Conservation (phyloP, 2,113 vertebrate genomes). For the Orientallactaga bullata region DNA sequence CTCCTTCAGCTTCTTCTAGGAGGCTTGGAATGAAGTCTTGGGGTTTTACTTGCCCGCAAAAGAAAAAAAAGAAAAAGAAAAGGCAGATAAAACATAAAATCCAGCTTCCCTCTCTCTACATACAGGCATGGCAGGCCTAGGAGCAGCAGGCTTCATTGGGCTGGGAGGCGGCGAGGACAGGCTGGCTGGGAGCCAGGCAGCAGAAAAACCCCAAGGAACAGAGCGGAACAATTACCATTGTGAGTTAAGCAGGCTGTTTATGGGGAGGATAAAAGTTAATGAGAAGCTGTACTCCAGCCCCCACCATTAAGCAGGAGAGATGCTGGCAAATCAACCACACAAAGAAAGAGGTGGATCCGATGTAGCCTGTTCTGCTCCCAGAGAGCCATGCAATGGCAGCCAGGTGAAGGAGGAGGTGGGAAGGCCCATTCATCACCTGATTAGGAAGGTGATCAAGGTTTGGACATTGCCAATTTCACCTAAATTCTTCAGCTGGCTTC, state of each 20-base stretch:
- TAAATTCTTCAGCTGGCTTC: background rate
- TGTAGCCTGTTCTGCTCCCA: background rate
- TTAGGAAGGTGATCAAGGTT: slow-evolving; percentile 12
- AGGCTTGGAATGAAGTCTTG: background rate
- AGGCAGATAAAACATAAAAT: background rate
- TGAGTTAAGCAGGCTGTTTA: slow-evolving; percentile 58
- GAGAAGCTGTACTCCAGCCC: slow-evolving; percentile 43
- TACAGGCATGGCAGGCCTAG: background rate
- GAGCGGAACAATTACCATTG: background rate
- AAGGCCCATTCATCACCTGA: background rate
- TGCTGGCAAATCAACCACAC: background rate
- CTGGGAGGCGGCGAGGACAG: background rate
- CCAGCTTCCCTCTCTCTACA: background rate
- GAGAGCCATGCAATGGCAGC: fast-evolving
- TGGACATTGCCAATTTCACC: slow-evolving; percentile 11
- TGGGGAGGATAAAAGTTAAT: slow-evolving; percentile 72
- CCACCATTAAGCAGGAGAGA: slow-evolving; percentile 57
- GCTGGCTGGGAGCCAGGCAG: background rate
- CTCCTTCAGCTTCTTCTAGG: slow-evolving; percentile 3
- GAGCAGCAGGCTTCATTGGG: background rate
- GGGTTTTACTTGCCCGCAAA: background rate
- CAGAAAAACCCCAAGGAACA: background rate
- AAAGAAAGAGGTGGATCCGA: background rate
- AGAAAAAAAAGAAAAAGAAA: background rate
- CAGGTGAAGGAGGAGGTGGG: background rate